Evolutionary conservation across 2,888 invertebrate genomes (phyloP), one percentile per base, ranked within the genome.

Genomic region (Bellardia bayeri): DNA sequence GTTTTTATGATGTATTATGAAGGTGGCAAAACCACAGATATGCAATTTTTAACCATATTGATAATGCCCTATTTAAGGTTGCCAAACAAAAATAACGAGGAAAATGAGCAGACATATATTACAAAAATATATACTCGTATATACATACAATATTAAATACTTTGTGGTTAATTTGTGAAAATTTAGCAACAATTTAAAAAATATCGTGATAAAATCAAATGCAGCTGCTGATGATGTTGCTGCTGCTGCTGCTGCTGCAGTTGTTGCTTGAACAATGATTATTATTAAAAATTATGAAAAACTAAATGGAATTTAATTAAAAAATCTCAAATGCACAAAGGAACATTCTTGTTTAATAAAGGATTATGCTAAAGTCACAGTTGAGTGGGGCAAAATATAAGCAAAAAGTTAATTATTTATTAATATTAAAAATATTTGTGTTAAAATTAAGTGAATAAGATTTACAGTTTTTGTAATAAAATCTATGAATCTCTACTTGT

Each of bases 101-200:
- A 3, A 64, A 51, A 8, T 40, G 2, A 54, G 23, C 68, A 9
- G 6, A 0, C 13, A 71, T 8, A 3, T 40, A 40, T 11, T 33
- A 81, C 42, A 37, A 23, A 58, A 1, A 16, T n/a, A 40, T 3
- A 16, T 23, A 23, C 23, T 23, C 23, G 23, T 23, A 23, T 64
- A 11, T 23, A 63, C 16, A 63, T 45, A 37, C 4, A 13, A 63
- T 37, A 72, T 87, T 76, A 80, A 80, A 80, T 66, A 71, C 51
- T 80, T 87, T 51, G 75, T 81, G 84, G 84, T 74, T 82, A 87
- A 84, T 84, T 87, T 82, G 61, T 74, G 40, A 66, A 82, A 87
- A 81, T 66, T 71, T 66, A 69, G 49, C 58, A 82, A 78, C 51
- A 74, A 74, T 78, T 85, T 72, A 42, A 74, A 64, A 66, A 64